These are phyloP conservation scores for Pollimyrus isidori DNA, from an alignment of 2,113 vertebrate species.

Conservation along the genomic window DNA sequence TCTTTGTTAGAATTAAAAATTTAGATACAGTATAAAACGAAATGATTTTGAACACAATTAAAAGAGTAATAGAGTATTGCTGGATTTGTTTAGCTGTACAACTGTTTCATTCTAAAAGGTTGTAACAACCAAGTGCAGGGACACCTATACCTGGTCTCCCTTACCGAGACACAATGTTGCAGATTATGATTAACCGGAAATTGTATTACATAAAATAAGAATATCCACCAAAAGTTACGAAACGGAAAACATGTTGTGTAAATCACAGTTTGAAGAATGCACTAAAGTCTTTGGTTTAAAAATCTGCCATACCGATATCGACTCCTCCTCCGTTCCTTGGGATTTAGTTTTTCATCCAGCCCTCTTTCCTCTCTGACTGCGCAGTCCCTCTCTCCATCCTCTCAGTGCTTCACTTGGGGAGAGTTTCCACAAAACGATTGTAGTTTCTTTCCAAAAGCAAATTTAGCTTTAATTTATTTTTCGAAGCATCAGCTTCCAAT, in stretches of 20 bases:
- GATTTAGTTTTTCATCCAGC: background rate
- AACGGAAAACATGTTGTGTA: background rate
- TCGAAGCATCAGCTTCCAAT: background rate
- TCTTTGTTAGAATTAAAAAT: background rate
- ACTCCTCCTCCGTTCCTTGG: background rate
- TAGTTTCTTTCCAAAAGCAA: background rate
- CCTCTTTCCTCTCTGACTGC: slow-evolving; percentile 1
- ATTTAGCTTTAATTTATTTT: background rate
- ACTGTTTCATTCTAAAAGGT: background rate
- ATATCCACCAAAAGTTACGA: background rate
- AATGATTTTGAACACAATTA: background rate
- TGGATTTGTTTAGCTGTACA: background rate
- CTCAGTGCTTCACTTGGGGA: background rate
- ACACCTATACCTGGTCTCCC: background rate
- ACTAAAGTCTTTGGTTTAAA: background rate
- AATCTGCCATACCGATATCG: background rate
- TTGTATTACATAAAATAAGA: background rate
- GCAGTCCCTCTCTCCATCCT: background rate
- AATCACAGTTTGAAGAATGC: background rate
- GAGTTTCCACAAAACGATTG: background rate
- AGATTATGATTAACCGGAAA: background rate
- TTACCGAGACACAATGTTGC: background rate
- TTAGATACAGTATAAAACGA: background rate
- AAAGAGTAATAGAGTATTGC: background rate
- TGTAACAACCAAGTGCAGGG: background rate